Conservation (phyloP, 2,888 invertebrate species). For the Chloroclysta siterata region DNA sequence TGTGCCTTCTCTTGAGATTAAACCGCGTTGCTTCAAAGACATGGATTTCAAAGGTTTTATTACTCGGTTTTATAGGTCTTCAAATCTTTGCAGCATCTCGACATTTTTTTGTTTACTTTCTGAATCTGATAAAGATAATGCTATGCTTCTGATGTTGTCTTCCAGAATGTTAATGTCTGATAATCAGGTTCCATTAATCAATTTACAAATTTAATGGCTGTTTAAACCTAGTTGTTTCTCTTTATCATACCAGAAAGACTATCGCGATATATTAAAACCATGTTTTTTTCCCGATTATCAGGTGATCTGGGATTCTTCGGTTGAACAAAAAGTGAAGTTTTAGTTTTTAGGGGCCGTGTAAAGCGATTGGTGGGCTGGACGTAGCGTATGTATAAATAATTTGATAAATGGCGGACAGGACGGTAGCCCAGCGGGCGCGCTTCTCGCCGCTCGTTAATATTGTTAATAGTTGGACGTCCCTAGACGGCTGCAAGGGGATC, state of each 20-base stretch:
- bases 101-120: conserved; percentile 12
- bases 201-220: too few relatives aligned
- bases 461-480: conserved; percentile 59
- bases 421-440: conserved; percentile 71
- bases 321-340: conserved; percentile 40
- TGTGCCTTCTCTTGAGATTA: conserved; percentile 18
- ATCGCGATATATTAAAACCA: not conserved
- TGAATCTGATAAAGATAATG: conserved; percentile 15
- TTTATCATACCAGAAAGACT: too few relatives aligned
- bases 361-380: conserved; percentile 60
- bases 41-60: conserved; percentile 10
- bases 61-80: conserved; percentile 13
- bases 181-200: not conserved
- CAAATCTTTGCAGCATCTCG: conserved; percentile 17
- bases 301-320: conserved; percentile 33
- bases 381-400: conserved; percentile 67
- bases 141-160: not conserved
- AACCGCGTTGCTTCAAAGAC: conserved; percentile 7
- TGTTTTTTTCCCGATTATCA: not conserved
- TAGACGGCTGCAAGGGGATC: conserved; percentile 43
- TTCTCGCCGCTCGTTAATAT: conserved; percentile 58
- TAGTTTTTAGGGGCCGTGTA: conserved; percentile 51
- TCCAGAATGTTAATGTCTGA: not conserved
- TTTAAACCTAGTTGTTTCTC: too few relatives aligned
- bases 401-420: conserved; percentile 69